phyloP scores from a whole-genome alignment of 2,113 vertebrate genomes.

The Oncorhynchus masou region DNA sequence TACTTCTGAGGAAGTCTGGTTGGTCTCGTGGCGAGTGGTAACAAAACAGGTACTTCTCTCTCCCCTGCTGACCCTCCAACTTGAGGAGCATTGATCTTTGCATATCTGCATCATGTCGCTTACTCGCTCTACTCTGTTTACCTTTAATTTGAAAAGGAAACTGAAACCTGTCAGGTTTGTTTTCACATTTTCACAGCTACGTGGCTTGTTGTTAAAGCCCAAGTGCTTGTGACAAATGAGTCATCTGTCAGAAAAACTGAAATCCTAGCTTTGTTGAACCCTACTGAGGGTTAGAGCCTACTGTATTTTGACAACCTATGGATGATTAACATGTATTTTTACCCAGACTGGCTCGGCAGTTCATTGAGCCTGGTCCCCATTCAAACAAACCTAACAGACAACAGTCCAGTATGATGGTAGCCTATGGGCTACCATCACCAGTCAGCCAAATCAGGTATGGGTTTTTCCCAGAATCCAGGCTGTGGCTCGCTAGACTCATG shows the following conservation, averaged over 20 bases:
- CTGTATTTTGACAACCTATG: not conserved
- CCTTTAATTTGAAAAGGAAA: constrained; percentile 43
- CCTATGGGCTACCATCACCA: not conserved
- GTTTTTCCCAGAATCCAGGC: constrained; percentile 7
- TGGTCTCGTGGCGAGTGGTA: constrained; percentile 48
- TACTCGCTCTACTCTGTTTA: constrained; percentile 16
- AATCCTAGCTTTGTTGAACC: not conserved
- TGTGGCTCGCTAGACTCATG: not conserved
- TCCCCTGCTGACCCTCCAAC: not conserved
- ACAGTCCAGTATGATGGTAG: too few relatives aligned
- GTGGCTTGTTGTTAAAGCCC: constrained; percentile 39
- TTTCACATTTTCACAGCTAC: constrained; percentile 40
- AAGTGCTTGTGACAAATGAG: constrained; percentile 37
- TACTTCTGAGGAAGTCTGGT: constrained; percentile 62
- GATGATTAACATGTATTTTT: not conserved
- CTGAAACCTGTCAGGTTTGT: constrained; percentile 49
- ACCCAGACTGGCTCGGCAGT: constrained; percentile 36
- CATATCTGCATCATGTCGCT: not conserved
- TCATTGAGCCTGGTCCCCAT: constrained; percentile 8
- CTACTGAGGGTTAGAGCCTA: not conserved
- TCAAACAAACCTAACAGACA: constrained; percentile 1
- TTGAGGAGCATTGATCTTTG: not conserved
- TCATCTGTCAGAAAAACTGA: constrained; percentile 49
- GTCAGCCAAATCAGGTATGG: not conserved
- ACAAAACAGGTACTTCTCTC: constrained; percentile 47